Conservation (phyloP, 2,797 vertebrate genomes). For the Aratinga solstitialis region DNA sequence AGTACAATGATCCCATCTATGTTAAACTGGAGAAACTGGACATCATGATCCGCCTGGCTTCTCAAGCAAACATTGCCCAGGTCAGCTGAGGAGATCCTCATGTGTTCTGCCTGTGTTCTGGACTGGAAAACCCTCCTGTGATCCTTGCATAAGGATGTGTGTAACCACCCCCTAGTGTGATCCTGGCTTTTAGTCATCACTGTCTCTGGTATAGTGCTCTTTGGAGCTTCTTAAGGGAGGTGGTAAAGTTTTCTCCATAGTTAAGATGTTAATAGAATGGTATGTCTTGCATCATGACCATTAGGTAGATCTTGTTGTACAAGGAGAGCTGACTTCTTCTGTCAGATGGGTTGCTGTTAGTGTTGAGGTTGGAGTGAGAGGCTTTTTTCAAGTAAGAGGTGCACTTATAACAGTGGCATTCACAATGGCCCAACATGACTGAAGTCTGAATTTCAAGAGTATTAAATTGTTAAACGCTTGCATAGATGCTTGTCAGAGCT, state of each 20-base stretch:
- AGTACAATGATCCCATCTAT: conserved; percentile 86
- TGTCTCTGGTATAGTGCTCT: not conserved
- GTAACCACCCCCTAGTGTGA: not conserved
- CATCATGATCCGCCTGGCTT: conserved; percentile 85
- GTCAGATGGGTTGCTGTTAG: conserved; percentile 15
- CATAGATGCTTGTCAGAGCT: not conserved
- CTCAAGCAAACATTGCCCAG: conserved; percentile 86
- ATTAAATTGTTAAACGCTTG: not conserved
- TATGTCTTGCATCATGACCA: not conserved
- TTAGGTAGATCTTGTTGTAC: not conserved
- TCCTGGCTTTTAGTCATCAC: not conserved
- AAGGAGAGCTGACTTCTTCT: conserved; percentile 12
- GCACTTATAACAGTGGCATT: not conserved
- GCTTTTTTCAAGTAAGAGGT: not conserved
- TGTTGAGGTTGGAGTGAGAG: not conserved
- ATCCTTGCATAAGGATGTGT: not conserved
- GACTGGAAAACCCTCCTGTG: not conserved
- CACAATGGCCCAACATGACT: not conserved
- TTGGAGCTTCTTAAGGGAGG: not conserved
- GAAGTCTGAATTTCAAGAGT: conserved; percentile 13
- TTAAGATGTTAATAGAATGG: not conserved
- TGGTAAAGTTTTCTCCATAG: not conserved
- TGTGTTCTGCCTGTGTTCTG: not conserved
- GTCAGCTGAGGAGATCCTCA: conserved; percentile 56
- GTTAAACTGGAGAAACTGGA: conserved; percentile 85